Evolutionary conservation across 2,888 invertebrate genomes (phyloP), one percentile per base, ranked within the genome.

Genomic region (Chrysopilus asiliformis): DNA sequence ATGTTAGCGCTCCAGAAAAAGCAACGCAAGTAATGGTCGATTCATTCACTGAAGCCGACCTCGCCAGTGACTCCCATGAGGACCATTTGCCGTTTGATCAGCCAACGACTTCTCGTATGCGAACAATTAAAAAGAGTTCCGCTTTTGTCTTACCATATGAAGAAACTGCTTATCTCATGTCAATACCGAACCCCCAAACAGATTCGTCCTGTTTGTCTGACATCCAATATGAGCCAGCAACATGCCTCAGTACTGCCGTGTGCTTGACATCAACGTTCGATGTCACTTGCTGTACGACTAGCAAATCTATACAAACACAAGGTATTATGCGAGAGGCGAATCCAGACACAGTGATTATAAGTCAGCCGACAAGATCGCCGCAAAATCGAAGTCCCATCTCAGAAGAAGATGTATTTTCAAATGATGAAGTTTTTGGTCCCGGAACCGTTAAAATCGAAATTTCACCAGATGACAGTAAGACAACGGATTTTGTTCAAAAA

Each of bases 11-110:
- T 52, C 77, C 76, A 1, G 82, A 85, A 61, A 81, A 77, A 59
- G 78, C 83, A 1, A 76, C 75, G 43, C 79, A 79, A 55, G 83
- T 85, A 1, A 72, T 74, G 27, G 70, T 85, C 1, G 82, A 83
- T 46, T 80, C 79, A 36, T 71, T 57, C 12, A 70, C 76, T 32
- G 68, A 82, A 0, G 71, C 74, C 47, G 68, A 69, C 16, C 28
- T 37, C n/a, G 8, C 34, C 6, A 65, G 65, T 43, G 79, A 80
- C 44, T 79, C 79, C n/a, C 68, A 68, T 43, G 62, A 68, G 29
- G 70, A 69, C 49, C 51, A 47, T 26, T 13, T 48, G 4, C 43
- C 48, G 1, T 48, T 45, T 7, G 68, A 68, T 47, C 71, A 72
- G 24, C 17, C 32, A 4, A 48, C 53, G 1, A 53, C 58, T 26